phyloP scores from a whole-genome alignment of 2,113 vertebrate genomes.

The Lethenteron reissneri region DNA sequence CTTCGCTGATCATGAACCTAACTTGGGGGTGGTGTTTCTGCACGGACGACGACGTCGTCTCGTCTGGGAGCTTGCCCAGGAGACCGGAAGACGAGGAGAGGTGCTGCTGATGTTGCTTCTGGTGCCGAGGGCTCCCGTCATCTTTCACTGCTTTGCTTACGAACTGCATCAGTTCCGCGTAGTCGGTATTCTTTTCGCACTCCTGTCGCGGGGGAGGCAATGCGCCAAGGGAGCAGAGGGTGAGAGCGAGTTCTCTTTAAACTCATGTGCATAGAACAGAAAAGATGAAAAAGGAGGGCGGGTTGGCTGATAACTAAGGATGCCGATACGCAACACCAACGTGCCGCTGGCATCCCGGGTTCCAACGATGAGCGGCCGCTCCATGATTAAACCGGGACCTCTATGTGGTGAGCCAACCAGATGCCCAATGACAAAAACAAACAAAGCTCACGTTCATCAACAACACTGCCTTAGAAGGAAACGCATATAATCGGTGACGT shows the following conservation, averaged over 20 bases:
- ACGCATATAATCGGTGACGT: too few species aligned
- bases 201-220: constrained; percentile 14
- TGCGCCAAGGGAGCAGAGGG: neutral
- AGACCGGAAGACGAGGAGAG: neutral
- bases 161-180: constrained; percentile 17
- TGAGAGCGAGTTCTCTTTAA: neutral
- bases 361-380: too few species aligned
- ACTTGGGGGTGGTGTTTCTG: constrained; percentile 16
- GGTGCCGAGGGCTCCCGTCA: neutral
- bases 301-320: neutral
- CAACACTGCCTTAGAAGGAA: too few species aligned
- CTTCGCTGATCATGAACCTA: constrained; percentile 7
- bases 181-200: constrained; percentile 18
- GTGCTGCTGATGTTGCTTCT: neutral
- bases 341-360: neutral
- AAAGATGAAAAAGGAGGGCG: neutral
- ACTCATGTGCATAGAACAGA: neutral
- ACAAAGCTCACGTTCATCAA: too few species aligned
- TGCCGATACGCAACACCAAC: neutral
- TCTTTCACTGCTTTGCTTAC: neutral
- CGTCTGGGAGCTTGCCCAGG: neutral
- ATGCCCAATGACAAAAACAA: too few species aligned
- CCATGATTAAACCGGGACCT: too few species aligned
- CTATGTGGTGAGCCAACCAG: too few species aligned
- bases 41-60: constrained; percentile 11